phyloP scores from a whole-genome alignment of 2,888 invertebrate genomes.

The Lithodes maja region DNA sequence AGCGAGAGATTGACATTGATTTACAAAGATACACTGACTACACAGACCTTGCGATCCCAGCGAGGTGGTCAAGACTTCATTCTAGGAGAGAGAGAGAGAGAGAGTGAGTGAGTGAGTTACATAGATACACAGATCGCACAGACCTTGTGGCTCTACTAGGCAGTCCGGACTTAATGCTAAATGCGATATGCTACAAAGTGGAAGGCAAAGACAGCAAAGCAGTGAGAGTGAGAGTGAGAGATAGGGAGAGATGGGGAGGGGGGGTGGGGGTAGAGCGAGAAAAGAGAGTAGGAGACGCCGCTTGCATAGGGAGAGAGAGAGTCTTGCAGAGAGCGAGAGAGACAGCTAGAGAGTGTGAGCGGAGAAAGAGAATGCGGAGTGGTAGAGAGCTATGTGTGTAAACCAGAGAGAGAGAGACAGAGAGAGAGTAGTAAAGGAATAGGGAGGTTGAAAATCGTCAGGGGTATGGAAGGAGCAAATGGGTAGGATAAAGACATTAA shows the following conservation, averaged over 20 bases:
- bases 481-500: not conserved
- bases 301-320: not conserved
- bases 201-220: not conserved
- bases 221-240: not conserved
- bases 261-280: not conserved
- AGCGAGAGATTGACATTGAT: not conserved
- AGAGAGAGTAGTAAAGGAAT: not conserved
- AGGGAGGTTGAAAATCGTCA: not conserved
- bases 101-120: conserved; percentile 5
- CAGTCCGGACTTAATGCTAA: not conserved
- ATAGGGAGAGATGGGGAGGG: not conserved
- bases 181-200: not conserved
- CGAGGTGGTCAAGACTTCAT: no score
- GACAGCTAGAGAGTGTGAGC: not conserved
- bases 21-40: no score
- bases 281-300: not conserved
- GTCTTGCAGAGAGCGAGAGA: not conserved
- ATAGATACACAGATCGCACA: not conserved
- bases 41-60: no score
- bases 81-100: conserved; percentile 6
- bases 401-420: not conserved
- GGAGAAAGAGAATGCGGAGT: not conserved
- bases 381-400: not conserved
- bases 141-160: not conserved
- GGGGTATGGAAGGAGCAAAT: not conserved